These are phyloP conservation scores for Ichneumoninae sp. DNA, from an alignment of 2,888 invertebrate genomes.

Conservation along the genomic window DNA sequence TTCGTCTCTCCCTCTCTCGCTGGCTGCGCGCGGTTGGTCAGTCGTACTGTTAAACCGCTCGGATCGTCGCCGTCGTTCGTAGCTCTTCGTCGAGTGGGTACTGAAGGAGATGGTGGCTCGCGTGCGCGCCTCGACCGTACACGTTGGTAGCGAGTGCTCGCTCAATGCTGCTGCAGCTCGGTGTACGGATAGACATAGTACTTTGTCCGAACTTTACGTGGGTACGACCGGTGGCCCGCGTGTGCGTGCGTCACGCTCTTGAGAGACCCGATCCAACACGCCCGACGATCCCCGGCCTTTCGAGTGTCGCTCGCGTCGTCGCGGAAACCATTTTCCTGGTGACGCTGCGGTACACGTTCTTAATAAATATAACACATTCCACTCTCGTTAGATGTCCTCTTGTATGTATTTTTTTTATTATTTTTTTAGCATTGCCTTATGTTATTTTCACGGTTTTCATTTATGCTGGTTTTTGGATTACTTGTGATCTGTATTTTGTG, in stretches of 20 bases:
- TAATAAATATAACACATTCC: too few species aligned
- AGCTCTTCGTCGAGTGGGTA: slow-evolving; percentile 66
- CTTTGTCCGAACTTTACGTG: slow-evolving; percentile 12
- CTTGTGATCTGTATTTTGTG: too few species aligned
- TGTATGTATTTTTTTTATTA: too few species aligned
- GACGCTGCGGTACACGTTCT: neutral
- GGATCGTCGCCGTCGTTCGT: slow-evolving; percentile 63
- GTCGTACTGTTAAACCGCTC: slow-evolving; percentile 42
- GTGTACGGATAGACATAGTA: neutral
- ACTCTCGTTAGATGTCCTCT: too few species aligned
- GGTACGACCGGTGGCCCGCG: slow-evolving; percentile 27
- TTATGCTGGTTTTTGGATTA: too few species aligned
- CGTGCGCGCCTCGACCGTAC: slow-evolving; percentile 59
- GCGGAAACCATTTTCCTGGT: slow-evolving; percentile 2
- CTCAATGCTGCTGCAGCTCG: slow-evolving; percentile 40
- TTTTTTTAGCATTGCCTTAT: too few species aligned
- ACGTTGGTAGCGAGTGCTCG: slow-evolving; percentile 50
- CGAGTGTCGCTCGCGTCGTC: slow-evolving; percentile 4
- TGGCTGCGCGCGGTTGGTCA: slow-evolving; percentile 63
- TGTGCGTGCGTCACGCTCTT: slow-evolving; percentile 65
- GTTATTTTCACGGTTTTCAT: too few species aligned
- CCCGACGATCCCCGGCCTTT: slow-evolving; percentile 49
- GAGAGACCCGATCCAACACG: slow-evolving; percentile 52
- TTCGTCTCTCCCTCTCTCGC: slow-evolving; percentile 14
- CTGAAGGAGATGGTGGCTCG: slow-evolving; percentile 66